phyloP scores from a whole-genome alignment of 1,140 invertebrate species.

The Zaprionus camerounensis region DNA sequence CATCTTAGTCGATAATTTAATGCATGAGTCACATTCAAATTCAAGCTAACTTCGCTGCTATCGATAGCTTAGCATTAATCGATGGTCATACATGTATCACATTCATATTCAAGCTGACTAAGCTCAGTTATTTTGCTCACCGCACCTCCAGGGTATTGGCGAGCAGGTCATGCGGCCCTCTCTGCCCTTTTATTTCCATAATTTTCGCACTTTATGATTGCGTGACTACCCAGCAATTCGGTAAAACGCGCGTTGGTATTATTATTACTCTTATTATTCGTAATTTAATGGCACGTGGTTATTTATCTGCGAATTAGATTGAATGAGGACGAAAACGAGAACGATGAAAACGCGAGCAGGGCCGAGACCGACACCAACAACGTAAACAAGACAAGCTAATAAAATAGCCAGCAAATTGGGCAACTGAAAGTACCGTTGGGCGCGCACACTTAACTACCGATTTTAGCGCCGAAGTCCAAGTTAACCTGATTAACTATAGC shows the following conservation, averaged over 20 bases:
- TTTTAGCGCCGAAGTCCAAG: not conserved
- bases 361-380: not conserved
- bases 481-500: constrained; percentile 17
- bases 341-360: not conserved
- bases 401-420: constrained; percentile 7
- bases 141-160: too few relatives aligned
- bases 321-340: not conserved
- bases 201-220: constrained; percentile 25
- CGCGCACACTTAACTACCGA: not conserved
- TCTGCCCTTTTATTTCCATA: not conserved
- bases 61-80: too few relatives aligned
- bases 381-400: constrained; percentile 9
- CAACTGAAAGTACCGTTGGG: not conserved
- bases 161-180: too few relatives aligned
- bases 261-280: too few relatives aligned
- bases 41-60: too few relatives aligned
- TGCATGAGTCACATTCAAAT: too few relatives aligned
- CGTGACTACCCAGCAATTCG: not conserved
- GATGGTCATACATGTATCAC: too few relatives aligned
- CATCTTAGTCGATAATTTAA: too few relatives aligned
- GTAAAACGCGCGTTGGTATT: not conserved
- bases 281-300: constrained; percentile 28
- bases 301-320: constrained; percentile 32
- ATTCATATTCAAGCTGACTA: too few relatives aligned
- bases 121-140: too few relatives aligned